Base-by-base conservation (phyloP, 2,797 vertebrate genomes). In the Oceanodroma leucorhoa region DNA sequence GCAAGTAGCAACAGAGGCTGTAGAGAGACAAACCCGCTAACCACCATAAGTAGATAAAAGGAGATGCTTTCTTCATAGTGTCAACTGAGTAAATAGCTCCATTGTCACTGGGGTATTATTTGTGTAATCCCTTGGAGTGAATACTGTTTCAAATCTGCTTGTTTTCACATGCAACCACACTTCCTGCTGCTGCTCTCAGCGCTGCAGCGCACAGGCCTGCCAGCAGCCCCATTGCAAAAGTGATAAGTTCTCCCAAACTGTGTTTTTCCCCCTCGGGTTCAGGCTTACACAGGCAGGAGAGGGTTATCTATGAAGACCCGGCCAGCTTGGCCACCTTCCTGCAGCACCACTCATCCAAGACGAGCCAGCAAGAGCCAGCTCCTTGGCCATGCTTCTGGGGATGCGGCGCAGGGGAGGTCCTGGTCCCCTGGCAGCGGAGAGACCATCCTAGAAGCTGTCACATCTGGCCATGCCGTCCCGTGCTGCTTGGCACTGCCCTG, bases 81-180 rank as follows among this genome's bases (percentile, higher is more conserved):
- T 94, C 89, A 83, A 65, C 88, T 45, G 80, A 89, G 79, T 90
- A 96, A 96, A 95, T 71, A 96, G 65, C 83, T 88, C 84, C 81
- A 92, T 89, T 95, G 92, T 96, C 85, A 82, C 88, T 91, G 64
- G 75, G 57, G 58, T 91, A 83, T 97, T 94, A 96, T 95, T 97
- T 96, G 94, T 93, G 71, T 93, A 94, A 93, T 94, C 90, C 77
- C 75, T 95, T 30, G n/a, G 88, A 89, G 80, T 76, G 89, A 94
- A 94, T 41, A 69, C 45, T 95, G 82, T 78, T 94, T 94, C 88
- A 94, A 94, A 95, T 95, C 93, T 90, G 73, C 80, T 94, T 94
- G 92, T 95, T 97, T 96, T 96, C 91, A 85, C 91, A 91, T 93
- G 87, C 89, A 75, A 77, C 91, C 94, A 78, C 77, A 58, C 92